A percentile compares a stretch with the other conserved stretches of the same genome.
phyloP scores from a whole-genome alignment of 64 coral and sea anemone species.

The Pocillopora verrucosa region DNA sequence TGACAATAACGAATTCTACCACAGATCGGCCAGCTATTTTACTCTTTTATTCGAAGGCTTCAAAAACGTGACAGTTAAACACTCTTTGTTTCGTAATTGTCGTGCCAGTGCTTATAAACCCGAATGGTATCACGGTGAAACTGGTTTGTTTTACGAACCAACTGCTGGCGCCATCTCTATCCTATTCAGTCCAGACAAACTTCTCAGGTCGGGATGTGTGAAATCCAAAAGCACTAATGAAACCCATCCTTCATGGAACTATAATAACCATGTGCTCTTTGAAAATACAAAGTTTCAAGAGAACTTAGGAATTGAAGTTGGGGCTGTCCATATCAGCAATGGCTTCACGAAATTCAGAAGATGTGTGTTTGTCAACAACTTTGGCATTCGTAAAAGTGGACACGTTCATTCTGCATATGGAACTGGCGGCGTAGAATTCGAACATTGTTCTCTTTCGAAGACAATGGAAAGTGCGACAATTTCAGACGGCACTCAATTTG shows the following conservation, averaged over 20 bases:
- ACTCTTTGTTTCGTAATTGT: too few species aligned
- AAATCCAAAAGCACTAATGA: not conserved
- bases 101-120: too few species aligned
- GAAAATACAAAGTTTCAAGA: not conserved
- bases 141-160: too few species aligned
- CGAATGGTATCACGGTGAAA: too few species aligned
- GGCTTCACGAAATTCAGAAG: not conserved
- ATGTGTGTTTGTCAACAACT: conserved; percentile 5
- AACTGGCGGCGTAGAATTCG: conserved; percentile 2
- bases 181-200: not conserved
- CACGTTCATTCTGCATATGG: conserved; percentile 15
- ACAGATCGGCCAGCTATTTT: too few species aligned
- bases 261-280: not conserved
- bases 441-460: not conserved
- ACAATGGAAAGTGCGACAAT: not conserved
- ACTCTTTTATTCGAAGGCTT: too few species aligned
- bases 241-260: not conserved
- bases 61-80: too few species aligned
- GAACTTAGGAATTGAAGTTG: not conserved
- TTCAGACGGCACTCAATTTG: not conserved
- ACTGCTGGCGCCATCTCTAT: not conserved
- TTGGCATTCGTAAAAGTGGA: not conserved
- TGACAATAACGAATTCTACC: too few species aligned
- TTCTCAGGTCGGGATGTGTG: not conserved
- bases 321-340: not conserved